phyloP scores from a whole-genome alignment of 2,888 invertebrate species.

The Philhelius pedissequus region DNA sequence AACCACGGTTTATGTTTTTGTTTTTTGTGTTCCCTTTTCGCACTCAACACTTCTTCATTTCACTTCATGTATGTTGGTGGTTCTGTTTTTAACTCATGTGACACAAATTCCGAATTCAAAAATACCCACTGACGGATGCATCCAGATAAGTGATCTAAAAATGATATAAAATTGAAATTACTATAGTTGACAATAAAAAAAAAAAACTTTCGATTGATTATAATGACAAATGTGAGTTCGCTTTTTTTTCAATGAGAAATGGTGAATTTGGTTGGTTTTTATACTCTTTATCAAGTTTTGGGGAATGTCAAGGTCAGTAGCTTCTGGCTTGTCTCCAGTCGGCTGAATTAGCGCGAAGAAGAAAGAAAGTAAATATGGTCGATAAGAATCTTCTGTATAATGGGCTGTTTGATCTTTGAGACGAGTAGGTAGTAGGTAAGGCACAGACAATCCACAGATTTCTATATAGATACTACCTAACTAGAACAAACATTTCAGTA shows the following conservation, averaged over 20 bases:
- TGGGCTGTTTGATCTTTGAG: no score
- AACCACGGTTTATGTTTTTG: neutral
- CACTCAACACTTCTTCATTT: conserved; percentile 63
- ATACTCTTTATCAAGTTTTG: neutral
- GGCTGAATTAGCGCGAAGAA: neutral
- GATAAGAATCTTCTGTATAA: neutral
- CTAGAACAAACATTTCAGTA: no score
- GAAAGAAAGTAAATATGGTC: neutral
- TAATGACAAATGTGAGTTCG: conserved; percentile 52
- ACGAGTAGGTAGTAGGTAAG: no score
- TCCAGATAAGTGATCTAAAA: conserved; percentile 43
- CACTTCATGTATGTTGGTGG: conserved; percentile 21
- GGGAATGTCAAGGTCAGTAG: conserved; percentile 60
- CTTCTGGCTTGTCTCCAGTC: no score
- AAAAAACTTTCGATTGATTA: conserved; percentile 65
- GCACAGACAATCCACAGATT: no score
- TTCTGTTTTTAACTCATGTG: conserved; percentile 29
- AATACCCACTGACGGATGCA: conserved; percentile 51
- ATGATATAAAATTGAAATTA: conserved; percentile 55
- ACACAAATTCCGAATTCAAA: conserved; percentile 50
- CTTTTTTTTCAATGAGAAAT: conserved; percentile 48
- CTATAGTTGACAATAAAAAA: conserved; percentile 9
- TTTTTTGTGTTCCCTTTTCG: conserved; percentile 40
- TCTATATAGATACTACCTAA: no score
- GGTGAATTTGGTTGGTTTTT: neutral